Conservation (phyloP, 2,797 vertebrate genomes). For the Pygocentrus nattereri region DNA sequence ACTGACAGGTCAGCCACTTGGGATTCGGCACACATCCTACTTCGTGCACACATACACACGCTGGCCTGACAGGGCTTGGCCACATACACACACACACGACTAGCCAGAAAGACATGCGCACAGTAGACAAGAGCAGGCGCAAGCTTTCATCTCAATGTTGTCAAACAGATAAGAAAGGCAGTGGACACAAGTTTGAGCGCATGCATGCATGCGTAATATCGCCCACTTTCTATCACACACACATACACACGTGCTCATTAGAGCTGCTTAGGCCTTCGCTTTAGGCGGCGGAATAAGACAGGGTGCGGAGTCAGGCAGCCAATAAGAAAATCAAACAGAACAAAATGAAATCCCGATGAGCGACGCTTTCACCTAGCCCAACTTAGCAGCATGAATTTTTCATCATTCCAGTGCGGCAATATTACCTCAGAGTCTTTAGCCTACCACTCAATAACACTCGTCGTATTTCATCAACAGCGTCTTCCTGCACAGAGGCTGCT, state of each 20-base stretch:
- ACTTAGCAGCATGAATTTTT: constrained; percentile 81
- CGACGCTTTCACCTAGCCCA: constrained; percentile 71
- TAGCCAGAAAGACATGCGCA: background rate
- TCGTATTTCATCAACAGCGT: constrained; percentile 64
- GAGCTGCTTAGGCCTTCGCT: constrained; percentile 28
- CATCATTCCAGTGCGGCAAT: constrained; percentile 76
- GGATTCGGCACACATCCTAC: constrained; percentile 71
- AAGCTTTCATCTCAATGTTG: background rate
- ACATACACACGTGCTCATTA: constrained; percentile 54
- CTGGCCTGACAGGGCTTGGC: constrained; percentile 6
- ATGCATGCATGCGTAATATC: background rate
- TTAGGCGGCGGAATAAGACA: constrained; percentile 65
- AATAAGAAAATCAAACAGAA: constrained; percentile 81
- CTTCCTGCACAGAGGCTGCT: constrained; percentile 56
- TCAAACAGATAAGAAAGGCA: constrained; percentile 7
- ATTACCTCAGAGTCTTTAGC: constrained; percentile 77
- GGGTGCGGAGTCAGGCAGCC: constrained; percentile 77
- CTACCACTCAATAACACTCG: constrained; percentile 73
- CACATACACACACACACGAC: background rate
- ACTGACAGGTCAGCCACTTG: constrained; percentile 71
- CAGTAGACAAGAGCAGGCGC: background rate
- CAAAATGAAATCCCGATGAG: constrained; percentile 77
- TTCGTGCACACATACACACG: constrained; percentile 34
- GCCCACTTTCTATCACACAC: background rate
- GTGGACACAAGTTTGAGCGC: no score